Conservation (phyloP, 2,888 invertebrate genomes). For the Lochmaea crataegi region DNA sequence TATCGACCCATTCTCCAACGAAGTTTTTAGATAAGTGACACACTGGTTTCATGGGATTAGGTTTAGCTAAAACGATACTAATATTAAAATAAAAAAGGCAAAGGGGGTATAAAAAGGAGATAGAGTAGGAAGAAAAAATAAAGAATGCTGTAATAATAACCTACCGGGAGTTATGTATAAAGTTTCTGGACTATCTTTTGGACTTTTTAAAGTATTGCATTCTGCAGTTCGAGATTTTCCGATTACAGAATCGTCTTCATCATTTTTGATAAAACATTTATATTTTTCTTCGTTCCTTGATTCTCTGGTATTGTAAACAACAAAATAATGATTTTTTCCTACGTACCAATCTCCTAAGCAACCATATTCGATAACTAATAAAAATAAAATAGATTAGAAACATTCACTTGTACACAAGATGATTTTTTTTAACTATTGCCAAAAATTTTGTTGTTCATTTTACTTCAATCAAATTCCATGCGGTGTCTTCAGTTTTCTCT, state of each 20-base stretch:
- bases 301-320: constrained; percentile 96
- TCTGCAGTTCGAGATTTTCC: constrained; percentile 94
- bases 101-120: too few relatives aligned
- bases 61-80: constrained; percentile 68
- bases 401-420: neutral
- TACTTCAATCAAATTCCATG: too few relatives aligned
- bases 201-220: constrained; percentile 91
- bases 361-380: constrained; percentile 85
- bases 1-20: constrained; percentile 95
- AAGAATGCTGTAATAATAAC: too few relatives aligned
- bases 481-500: too few relatives aligned
- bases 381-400: constrained; percentile 15
- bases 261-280: constrained; percentile 92
- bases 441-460: too few relatives aligned
- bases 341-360: constrained; percentile 96
- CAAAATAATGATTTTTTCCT: constrained; percentile 95
- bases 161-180: constrained; percentile 86
- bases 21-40: constrained; percentile 94
- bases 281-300: constrained; percentile 95
- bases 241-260: constrained; percentile 91
- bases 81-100: neutral
- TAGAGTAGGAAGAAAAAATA: neutral
- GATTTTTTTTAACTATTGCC: neutral
- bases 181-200: constrained; percentile 92
- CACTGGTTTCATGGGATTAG: constrained; percentile 89